Evolutionary conservation across 2,888 invertebrate genomes (phyloP).

Genomic region (Leptinotarsa peninsularis): DNA sequence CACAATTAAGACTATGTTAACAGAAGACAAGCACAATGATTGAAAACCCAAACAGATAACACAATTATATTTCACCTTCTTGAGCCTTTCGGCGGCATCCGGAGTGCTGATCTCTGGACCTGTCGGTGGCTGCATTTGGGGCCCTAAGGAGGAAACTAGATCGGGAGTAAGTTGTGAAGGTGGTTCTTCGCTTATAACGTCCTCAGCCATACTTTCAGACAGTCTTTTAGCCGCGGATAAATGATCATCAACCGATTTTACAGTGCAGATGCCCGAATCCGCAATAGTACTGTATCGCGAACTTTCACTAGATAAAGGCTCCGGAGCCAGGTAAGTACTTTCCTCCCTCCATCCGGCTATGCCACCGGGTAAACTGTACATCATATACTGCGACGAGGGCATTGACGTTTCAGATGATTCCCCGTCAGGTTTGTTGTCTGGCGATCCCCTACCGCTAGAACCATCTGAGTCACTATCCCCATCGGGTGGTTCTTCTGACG

Average conservation of each 20-base stretch:
- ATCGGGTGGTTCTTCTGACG: conserved; percentile 65
- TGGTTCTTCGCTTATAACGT: conserved; percentile 50
- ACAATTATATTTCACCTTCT: conserved; percentile 65
- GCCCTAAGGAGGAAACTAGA: conserved; percentile 54
- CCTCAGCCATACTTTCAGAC: conserved; percentile 55
- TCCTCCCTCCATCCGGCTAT: conserved; percentile 86
- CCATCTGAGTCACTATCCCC: conserved; percentile 73
- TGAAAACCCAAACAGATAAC: conserved; percentile 60
- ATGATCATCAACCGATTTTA: conserved; percentile 45
- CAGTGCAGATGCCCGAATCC: conserved; percentile 21
- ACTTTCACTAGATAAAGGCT: conserved; percentile 59
- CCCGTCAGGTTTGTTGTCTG: conserved; percentile 48
- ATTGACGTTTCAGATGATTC: conserved; percentile 36
- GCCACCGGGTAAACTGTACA: conserved; percentile 77
- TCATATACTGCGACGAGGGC: conserved; percentile 63
- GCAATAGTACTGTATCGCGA: conserved; percentile 24
- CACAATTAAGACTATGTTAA: conserved; percentile 51
- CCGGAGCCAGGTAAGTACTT: conserved; percentile 79
- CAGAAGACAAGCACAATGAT: conserved; percentile 56
- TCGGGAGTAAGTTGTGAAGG: conserved; percentile 42
- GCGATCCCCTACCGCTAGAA: conserved; percentile 69
- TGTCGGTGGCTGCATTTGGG: conserved; percentile 56
- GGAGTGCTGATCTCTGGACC: conserved; percentile 66
- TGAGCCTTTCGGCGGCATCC: conserved; percentile 57
- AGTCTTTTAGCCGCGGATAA: conserved; percentile 51